Evolutionary conservation across 2,113 vertebrate species (phyloP), one percentile per base, ranked within the genome.

Genomic region (Scomber colias): DNA sequence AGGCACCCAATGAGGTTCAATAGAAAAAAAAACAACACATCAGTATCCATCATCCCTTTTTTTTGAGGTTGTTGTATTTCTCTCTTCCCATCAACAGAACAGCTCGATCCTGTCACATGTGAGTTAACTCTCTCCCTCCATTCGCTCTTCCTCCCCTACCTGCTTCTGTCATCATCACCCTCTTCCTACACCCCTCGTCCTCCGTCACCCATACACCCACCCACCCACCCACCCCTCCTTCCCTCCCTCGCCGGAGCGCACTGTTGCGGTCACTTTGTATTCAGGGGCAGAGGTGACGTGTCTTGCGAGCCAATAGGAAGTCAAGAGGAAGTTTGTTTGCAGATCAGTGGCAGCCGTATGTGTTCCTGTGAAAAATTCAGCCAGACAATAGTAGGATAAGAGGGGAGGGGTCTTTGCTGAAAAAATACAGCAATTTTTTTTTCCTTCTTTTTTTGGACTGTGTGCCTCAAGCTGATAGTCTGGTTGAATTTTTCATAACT

Each of bases 81-180:
- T 93, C 83, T 93, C 84, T 92, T 92, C 91, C 86, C 92, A 90
- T 91, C 94, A 95, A 95, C 94, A 96, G 95, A 94, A 71, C 93
- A 94, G 87, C 90, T 90, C 85, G 87, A 2, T 93, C 94, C 93
- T 96, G 93, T 94, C 94, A 94, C 95, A 96, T 95, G 95, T 96
- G 95, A 96, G 95, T 96, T 93, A 86, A 92, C 81, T 79, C 79
- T 75, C 71, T 71, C 90, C 87, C 86, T 81, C 86, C 85, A 88
- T 89, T 67, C 82, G 70, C 85, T 85, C 71, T 75, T 90, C 88
- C 71, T 78, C 76, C 77, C 56, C 85, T 81, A 79, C 75, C 84
- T 86, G 90, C 88, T 88, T 90, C 77, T 91, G 70, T 81, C 77
- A 71, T 75, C 83, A 71, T 62, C 60, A 51, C 78, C 77, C 65